These are phyloP conservation scores for Melolontha melolontha DNA, from an alignment of 2,888 invertebrate genomes.

Conservation along the genomic window DNA sequence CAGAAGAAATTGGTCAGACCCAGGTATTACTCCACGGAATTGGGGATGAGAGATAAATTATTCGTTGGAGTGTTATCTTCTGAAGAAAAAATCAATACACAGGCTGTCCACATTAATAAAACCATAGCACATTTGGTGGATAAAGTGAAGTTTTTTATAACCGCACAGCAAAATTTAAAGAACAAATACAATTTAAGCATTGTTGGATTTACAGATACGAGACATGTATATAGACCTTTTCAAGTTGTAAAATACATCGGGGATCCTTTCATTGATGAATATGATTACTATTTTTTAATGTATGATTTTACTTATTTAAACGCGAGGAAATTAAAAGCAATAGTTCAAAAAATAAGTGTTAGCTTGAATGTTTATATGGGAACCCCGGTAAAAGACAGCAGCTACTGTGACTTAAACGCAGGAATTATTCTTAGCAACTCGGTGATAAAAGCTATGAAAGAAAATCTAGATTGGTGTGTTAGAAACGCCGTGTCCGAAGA, in stretches of 20 bases:
- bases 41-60: slow-evolving; percentile 90
- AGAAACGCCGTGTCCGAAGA: slow-evolving; percentile 85
- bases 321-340: slow-evolving; percentile 77
- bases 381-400: slow-evolving; percentile 71
- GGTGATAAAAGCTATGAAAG: slow-evolving; percentile 81
- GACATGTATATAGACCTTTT: slow-evolving; percentile 82
- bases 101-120: slow-evolving; percentile 87
- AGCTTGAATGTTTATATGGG: slow-evolving; percentile 90
- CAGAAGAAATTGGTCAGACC: slow-evolving; percentile 78
- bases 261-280: slow-evolving; percentile 89
- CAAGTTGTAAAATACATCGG: slow-evolving; percentile 90
- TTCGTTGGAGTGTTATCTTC: slow-evolving; percentile 89
- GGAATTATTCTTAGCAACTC: slow-evolving; percentile 92
- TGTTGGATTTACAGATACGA: slow-evolving; percentile 88
- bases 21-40: slow-evolving; percentile 93
- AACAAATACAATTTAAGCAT: slow-evolving; percentile 67
- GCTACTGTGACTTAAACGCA: slow-evolving; percentile 80
- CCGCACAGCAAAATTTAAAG: slow-evolving; percentile 63
- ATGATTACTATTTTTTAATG: slow-evolving; percentile 92
- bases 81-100: slow-evolving; percentile 76
- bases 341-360: slow-evolving; percentile 84
- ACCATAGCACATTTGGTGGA: slow-evolving; percentile 88
- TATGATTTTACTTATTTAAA: slow-evolving; percentile 89
- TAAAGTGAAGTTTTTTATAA: slow-evolving; percentile 74
- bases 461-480: slow-evolving; percentile 89